Base-by-base conservation (phyloP, 2,113 vertebrate genomes). In the Callipepla squamata region DNA sequence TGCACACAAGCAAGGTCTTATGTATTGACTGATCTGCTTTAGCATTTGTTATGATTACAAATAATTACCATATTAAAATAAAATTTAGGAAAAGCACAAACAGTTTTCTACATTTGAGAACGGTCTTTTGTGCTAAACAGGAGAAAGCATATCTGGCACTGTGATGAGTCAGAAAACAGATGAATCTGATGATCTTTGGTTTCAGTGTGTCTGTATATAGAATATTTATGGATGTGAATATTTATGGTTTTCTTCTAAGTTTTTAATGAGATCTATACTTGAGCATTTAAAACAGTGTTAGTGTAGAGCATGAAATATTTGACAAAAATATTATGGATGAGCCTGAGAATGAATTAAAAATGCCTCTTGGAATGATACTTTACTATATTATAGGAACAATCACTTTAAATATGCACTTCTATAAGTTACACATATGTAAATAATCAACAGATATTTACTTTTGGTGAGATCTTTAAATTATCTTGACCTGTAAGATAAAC, bases 401-500 rank as follows among this genome's bases (percentile, higher is more conserved):
- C 4, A 9, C 38, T 87, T 90, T 23, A 84, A 73, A 79, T 45
- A 42, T 20, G 2, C 45, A 58, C 7, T 53, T 69, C 44, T 94
- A 1, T 11, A 63, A 58, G 5, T 34, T 75, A 12, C n/a, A 45
- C 4, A 45, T 4, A 12, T 66, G 20, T 87, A 84, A 81, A 79
- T 74, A 72, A 83, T 72, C 72, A 80, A 20, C 19, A 90, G n/a
- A 55, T 15, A 73, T 57, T 15, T 89, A 34, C 5, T 75, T 90
- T 75, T 84, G 79, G 44, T 47, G 30, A 91, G 21, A 53, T 83
- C 23, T 66, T 85, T 75, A 85, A 91, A 78, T 77, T 87, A 32
- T 82, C 63, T 86, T 92, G 72, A 76, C 80, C 59, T 86, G 18
- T 66, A 70, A 94, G 34, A 80, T 25, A 91, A 93, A 34, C 22